Evolutionary conservation across 2,113 vertebrate species (phyloP).

Genomic region (Baryphthengus martii): DNA sequence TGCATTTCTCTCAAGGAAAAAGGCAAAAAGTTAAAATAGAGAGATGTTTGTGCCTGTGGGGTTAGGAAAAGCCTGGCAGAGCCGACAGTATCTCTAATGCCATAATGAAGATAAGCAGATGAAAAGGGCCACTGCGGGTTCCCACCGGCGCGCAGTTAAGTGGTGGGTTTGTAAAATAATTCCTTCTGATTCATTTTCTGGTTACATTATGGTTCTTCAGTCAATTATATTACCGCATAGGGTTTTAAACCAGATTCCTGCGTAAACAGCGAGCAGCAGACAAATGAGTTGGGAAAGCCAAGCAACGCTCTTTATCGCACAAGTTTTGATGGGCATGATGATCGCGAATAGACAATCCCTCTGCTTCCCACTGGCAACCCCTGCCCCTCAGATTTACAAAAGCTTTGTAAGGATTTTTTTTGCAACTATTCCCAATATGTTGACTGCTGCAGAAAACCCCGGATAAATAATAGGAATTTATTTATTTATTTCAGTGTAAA

Average conservation of each 20-base stretch:
- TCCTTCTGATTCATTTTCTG: conserved; percentile 56
- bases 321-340: neutral
- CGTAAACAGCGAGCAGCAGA: conserved; percentile 9
- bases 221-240: conserved; percentile 45
- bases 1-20: neutral
- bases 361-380: neutral
- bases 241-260: conserved; percentile 31
- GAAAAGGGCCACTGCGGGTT: conserved; percentile 45
- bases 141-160: conserved; percentile 19
- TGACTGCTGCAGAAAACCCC: neutral
- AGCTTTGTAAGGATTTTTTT: neutral
- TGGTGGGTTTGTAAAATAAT: conserved; percentile 56
- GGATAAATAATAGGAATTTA: neutral
- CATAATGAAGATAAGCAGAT: conserved; percentile 65
- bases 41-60: neutral
- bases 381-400: neutral
- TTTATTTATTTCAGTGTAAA: neutral
- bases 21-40: neutral
- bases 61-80: conserved; percentile 17
- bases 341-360: neutral
- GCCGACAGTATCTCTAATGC: conserved; percentile 11
- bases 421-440: accelerated
- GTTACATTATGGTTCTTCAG: conserved; percentile 48
- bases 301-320: neutral
- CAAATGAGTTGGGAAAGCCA: neutral